Evolutionary conservation across 2,797 vertebrate genomes (phyloP).

Genomic region (Lepilemur septentrionalis): DNA sequence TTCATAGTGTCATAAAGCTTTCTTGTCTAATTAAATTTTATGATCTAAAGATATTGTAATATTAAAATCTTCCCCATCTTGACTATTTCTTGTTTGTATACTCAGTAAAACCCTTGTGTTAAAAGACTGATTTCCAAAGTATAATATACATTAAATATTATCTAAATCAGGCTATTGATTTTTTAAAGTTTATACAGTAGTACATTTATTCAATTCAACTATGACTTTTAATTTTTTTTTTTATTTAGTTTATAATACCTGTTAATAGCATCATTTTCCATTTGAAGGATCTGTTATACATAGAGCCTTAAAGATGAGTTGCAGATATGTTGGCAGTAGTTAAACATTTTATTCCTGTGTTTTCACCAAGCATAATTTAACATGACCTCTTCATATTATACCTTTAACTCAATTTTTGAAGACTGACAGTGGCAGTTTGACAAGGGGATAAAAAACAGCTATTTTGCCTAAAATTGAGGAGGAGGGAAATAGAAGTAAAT

Average conservation of each 20-base stretch:
- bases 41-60: not conserved
- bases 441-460: not conserved
- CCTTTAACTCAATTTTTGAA: slow-evolving; percentile 3
- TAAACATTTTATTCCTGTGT: not conserved
- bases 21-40: slow-evolving; percentile 15
- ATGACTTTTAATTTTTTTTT: not conserved
- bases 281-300: not conserved
- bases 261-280: not conserved
- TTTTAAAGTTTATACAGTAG: too few relatives aligned
- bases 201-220: not conserved
- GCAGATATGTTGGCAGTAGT: not conserved
- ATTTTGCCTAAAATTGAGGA: not conserved
- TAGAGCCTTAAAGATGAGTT: not conserved
- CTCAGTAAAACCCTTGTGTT: not conserved
- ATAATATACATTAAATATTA: not conserved
- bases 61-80: not conserved
- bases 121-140: not conserved
- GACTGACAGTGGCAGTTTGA: not conserved
- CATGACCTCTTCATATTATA: not conserved
- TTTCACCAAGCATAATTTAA: not conserved
- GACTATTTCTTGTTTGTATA: not conserved
- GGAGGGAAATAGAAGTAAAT: not conserved
- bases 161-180: not conserved
- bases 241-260: not conserved
- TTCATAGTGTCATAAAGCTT: slow-evolving; percentile 34